Conservation (phyloP, 1,140 invertebrate species). For the Hycleus cichorii region DNA sequence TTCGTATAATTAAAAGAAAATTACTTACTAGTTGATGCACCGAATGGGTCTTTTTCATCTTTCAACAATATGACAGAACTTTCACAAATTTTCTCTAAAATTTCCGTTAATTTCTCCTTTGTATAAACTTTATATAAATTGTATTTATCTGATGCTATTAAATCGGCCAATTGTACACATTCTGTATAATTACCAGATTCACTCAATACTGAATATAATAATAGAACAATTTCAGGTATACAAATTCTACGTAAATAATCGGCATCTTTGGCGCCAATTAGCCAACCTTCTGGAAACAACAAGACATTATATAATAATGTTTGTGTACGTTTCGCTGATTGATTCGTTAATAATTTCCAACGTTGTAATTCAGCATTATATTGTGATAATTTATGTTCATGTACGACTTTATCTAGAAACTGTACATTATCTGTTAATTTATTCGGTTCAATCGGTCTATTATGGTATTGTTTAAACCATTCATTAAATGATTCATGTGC, state of each 20-base stretch:
- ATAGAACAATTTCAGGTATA: conserved; percentile 73
- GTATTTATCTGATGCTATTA: conserved; percentile 69
- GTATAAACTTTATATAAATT: conserved; percentile 62
- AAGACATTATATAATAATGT: conserved; percentile 81
- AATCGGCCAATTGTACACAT: conserved; percentile 71
- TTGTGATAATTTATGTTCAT: conserved; percentile 73
- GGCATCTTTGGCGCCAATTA: conserved; percentile 60
- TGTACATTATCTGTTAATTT: conserved; percentile 51
- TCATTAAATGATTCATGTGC: conserved; percentile 80
- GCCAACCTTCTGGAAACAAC: conserved; percentile 83
- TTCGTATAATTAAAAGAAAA: background rate
- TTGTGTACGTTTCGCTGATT: conserved; percentile 48
- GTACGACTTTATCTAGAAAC: conserved; percentile 82
- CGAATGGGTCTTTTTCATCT: conserved; percentile 64
- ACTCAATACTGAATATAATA: conserved; percentile 73
- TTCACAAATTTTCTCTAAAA: conserved; percentile 71
- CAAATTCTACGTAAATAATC: conserved; percentile 63
- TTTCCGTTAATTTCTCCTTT: conserved; percentile 64
- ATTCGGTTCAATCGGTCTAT: conserved; percentile 61
- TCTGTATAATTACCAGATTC: conserved; percentile 67
- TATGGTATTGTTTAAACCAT: conserved; percentile 80
- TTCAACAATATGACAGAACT: conserved; percentile 68
- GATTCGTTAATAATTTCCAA: conserved; percentile 61
- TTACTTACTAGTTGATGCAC: conserved; percentile 34
- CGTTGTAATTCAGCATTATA: conserved; percentile 67